These are phyloP conservation scores for Cyphomyrmex costatus DNA, from an alignment of 1,140 invertebrate species.

Conservation along the genomic window DNA sequence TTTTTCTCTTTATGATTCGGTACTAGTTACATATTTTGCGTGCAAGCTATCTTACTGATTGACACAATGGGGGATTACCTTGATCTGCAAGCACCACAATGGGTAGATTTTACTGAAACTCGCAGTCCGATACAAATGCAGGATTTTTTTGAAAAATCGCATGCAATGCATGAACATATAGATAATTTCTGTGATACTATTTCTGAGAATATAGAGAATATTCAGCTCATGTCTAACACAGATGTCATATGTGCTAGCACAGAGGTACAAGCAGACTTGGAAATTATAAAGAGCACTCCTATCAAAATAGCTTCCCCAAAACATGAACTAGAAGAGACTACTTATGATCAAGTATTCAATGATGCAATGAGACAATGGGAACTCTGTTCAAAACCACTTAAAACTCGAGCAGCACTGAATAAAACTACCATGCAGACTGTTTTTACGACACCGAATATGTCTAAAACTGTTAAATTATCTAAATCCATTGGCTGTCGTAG, in stretches of 20 bases:
- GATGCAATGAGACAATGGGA: conserved; percentile 76
- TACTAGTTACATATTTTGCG: background rate
- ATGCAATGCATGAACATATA: conserved; percentile 58
- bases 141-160: conserved; percentile 76
- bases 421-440: conserved; percentile 65
- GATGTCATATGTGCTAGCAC: background rate
- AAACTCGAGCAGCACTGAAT: conserved; percentile 57
- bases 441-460: conserved; percentile 70
- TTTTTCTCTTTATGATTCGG: conserved; percentile 8
- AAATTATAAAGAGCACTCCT: conserved; percentile 71
- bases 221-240: background rate
- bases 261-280: conserved; percentile 66
- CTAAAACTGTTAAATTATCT: conserved; percentile 3
- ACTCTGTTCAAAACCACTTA: conserved; percentile 64
- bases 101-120: conserved; percentile 78
- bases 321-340: conserved; percentile 74
- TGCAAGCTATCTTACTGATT: background rate
- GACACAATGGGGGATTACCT: conserved; percentile 72
- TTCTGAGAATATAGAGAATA: background rate
- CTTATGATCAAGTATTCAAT: conserved; percentile 75
- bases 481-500: conserved; percentile 25
- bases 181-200: background rate
- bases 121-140: conserved; percentile 73
- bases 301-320: conserved; percentile 72
- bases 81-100: conserved; percentile 78